Percentiles rank a stretch among this genome's conserved stretches.
These are phyloP conservation scores for Agraylea sexmaculata DNA, from an alignment of 1,140 invertebrate genomes.

Conservation along the genomic window DNA sequence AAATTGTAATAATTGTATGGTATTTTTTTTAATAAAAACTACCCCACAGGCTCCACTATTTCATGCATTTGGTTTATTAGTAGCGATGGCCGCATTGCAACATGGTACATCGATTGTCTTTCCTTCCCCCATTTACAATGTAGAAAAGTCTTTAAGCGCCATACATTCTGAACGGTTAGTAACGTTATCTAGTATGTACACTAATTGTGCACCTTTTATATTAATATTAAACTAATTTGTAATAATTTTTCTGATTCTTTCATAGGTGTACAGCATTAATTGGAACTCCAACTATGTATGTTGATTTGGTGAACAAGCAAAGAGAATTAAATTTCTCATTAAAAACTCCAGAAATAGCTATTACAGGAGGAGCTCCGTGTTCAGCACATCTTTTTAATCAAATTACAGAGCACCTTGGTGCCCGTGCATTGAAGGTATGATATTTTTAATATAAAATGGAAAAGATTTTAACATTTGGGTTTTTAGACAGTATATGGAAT, in stretches of 20 bases:
- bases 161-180: conserved; percentile 53
- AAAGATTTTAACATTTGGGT: not conserved
- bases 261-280: conserved; percentile 63
- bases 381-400: conserved; percentile 51
- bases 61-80: conserved; percentile 71
- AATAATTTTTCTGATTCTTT: no score
- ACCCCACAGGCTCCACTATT: conserved; percentile 77
- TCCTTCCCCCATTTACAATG: conserved; percentile 51
- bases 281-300: conserved; percentile 97
- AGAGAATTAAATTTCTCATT: not conserved
- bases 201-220: no score
- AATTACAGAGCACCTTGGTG: conserved; percentile 35
- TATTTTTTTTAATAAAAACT: not conserved
- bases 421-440: conserved; percentile 33
- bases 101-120: conserved; percentile 54
- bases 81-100: conserved; percentile 46
- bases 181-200: no score
- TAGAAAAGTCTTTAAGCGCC: conserved; percentile 45
- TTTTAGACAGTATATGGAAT: conserved; percentile 67
- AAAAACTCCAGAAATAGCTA: conserved; percentile 36
- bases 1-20: not conserved
- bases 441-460: not conserved
- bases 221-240: no score
- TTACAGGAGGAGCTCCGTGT: conserved; percentile 58
- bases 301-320: conserved; percentile 54